Conservation (phyloP, 2,888 invertebrate genomes). For the Gandaritis pyraliata region DNA sequence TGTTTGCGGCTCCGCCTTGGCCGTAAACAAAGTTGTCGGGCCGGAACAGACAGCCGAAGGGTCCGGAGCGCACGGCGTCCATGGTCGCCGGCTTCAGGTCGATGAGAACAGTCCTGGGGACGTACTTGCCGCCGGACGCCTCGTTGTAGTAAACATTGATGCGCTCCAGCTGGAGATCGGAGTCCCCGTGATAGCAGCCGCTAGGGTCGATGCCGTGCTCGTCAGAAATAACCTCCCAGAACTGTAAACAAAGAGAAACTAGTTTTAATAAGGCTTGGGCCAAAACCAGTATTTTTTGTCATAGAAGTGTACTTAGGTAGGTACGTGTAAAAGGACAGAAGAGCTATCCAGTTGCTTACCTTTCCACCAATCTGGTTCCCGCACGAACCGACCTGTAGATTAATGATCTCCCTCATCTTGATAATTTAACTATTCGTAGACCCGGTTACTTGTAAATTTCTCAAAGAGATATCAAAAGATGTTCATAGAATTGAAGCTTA, state of each 20-base stretch:
- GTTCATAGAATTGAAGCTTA: conserved; percentile 67
- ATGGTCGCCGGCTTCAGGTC: conserved; percentile 84
- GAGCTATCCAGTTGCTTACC: conserved; percentile 67
- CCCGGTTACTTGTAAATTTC: conserved; percentile 69
- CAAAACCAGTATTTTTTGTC: not conserved
- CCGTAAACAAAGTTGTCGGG: conserved; percentile 96
- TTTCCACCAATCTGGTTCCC: conserved; percentile 83
- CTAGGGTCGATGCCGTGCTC: conserved; percentile 90
- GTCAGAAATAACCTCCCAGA: conserved; percentile 91
- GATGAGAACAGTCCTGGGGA: conserved; percentile 72
- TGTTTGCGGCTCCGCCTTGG: conserved; percentile 74
- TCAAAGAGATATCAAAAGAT: conserved; percentile 56
- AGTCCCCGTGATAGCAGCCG: conserved; percentile 88
- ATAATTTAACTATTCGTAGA: conserved; percentile 56
- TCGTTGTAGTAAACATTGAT: conserved; percentile 92
- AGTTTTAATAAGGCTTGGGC: not conserved
- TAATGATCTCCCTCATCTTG: conserved; percentile 92
- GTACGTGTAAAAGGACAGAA: too few species aligned
- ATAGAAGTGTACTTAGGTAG: too few species aligned
- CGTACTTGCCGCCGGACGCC: conserved; percentile 81
- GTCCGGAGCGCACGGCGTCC: conserved; percentile 94
- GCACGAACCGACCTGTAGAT: conserved; percentile 91
- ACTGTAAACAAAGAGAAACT: conserved; percentile 68
- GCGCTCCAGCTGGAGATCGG: conserved; percentile 89
- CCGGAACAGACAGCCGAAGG: conserved; percentile 93